Conservation (phyloP, 2,113 vertebrate genomes). For the Sander lucioperca region DNA sequence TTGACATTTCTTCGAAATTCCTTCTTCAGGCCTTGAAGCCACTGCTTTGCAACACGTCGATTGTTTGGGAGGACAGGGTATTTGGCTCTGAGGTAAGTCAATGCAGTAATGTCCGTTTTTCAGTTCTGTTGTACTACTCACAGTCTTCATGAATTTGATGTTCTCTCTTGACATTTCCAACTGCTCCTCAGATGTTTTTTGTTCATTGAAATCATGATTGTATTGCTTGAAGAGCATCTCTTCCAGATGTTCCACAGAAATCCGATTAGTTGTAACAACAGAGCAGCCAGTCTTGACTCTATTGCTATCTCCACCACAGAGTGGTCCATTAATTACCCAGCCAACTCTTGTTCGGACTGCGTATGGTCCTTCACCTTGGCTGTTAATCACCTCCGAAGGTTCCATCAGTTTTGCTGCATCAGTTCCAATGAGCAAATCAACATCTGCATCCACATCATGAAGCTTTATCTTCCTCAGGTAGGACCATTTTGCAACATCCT, state of each 20-base stretch:
- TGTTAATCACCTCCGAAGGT: neutral
- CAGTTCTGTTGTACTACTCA: neutral
- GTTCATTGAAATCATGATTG: neutral
- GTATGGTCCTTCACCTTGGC: constrained; percentile 1
- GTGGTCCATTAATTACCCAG: neutral
- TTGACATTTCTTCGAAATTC: neutral
- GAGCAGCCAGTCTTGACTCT: neutral
- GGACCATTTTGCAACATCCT: neutral
- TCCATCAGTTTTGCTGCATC: neutral
- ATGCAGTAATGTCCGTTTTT: neutral
- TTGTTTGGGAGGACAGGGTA: neutral
- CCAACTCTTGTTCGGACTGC: neutral
- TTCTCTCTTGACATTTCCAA: neutral
- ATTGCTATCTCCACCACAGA: neutral
- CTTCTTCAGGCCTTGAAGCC: neutral
- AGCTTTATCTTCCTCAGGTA: neutral
- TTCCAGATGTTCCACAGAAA: neutral
- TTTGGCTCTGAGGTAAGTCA: neutral
- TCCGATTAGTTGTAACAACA: neutral
- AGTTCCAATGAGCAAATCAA: neutral
- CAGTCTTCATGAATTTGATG: neutral
- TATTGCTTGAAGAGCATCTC: neutral
- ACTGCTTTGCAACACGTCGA: neutral
- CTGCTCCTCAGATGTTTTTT: neutral
- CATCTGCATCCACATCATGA: neutral